phyloP scores from a whole-genome alignment of 2,113 vertebrate genomes.

The Xenotilapia longispinis region DNA sequence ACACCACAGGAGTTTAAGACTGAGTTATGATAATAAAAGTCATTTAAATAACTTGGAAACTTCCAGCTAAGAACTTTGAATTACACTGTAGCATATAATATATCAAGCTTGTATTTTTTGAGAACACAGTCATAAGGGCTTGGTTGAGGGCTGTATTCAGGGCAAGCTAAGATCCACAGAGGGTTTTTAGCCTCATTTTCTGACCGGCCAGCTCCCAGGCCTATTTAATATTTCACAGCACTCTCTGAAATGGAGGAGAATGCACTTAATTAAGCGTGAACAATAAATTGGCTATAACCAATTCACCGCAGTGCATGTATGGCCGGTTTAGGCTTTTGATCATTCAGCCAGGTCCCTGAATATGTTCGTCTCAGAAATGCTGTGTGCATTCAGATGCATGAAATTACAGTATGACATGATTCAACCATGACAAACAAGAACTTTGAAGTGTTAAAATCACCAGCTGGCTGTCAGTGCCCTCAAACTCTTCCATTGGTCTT shows the following conservation, averaged over 20 bases:
- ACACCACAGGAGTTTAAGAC: background rate
- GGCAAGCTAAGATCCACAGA: constrained; percentile 35
- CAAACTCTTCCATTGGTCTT: background rate
- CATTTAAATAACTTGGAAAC: background rate
- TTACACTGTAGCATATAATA: background rate
- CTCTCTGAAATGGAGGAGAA: constrained; percentile 31
- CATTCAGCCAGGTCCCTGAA: constrained; percentile 11
- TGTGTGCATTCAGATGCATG: constrained; percentile 15
- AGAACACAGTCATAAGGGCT: constrained; percentile 23
- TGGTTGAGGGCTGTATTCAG: constrained; percentile 34
- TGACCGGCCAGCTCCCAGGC: constrained; percentile 47
- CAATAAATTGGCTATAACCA: constrained; percentile 54
- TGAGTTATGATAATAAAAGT: background rate
- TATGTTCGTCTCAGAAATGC: background rate
- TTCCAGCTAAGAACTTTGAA: constrained; percentile 2
- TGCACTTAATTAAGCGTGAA: constrained; percentile 58
- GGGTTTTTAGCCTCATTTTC: constrained; percentile 51
- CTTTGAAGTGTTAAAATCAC: constrained; percentile 50
- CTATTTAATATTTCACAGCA: constrained; percentile 55
- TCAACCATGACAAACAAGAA: constrained; percentile 29
- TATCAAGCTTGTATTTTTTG: constrained; percentile 23
- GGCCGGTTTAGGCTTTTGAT: constrained; percentile 35
- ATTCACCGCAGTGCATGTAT: background rate
- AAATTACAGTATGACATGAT: constrained; percentile 23
- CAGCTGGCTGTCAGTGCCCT: constrained; percentile 10